A percentile compares a stretch with the other conserved stretches of the same genome.
Evolutionary conservation across 2,113 vertebrate genomes (phyloP).

Genomic region (Myotis yumanensis): DNA sequence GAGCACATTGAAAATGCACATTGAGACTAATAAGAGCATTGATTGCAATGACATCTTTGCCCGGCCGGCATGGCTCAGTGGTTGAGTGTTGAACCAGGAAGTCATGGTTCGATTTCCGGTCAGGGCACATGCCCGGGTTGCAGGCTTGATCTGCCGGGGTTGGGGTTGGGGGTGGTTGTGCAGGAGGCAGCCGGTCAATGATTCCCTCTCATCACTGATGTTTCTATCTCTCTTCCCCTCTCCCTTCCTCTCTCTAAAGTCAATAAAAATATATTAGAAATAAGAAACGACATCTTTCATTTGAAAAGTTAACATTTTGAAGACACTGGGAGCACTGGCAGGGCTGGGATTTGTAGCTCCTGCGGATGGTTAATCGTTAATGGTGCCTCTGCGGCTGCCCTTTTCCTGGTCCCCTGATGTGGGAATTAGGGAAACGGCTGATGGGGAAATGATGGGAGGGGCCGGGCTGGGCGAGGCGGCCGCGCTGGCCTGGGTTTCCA

Average conservation of each 20-base stretch:
- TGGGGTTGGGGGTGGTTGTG: too few relatives aligned
- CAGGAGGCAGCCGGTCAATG: too few relatives aligned
- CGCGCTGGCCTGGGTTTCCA: neutral
- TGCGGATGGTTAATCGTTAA: neutral
- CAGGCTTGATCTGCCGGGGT: too few relatives aligned
- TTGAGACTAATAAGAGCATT: neutral
- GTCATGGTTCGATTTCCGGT: too few relatives aligned
- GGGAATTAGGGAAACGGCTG: conserved; percentile 16
- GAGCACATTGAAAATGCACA: neutral
- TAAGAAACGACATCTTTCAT: neutral
- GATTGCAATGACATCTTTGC: neutral
- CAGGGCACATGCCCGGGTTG: too few relatives aligned
- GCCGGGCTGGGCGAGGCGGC: neutral
- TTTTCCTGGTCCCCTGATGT: conserved; percentile 19
- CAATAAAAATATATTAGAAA: too few relatives aligned
- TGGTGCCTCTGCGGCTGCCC: neutral
- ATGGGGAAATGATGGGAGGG: neutral
- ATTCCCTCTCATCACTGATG: too few relatives aligned
- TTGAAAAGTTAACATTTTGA: neutral
- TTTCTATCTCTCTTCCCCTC: too few relatives aligned
- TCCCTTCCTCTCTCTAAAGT: too few relatives aligned
- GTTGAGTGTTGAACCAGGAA: too few relatives aligned
- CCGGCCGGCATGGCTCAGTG: too few relatives aligned
- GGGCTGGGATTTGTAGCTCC: neutral
- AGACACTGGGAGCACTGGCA: neutral